A percentile compares a stretch with the other conserved stretches of the same genome.
phyloP scores from a whole-genome alignment of 2,888 invertebrate genomes.

The Dryococelus australis region DNA sequence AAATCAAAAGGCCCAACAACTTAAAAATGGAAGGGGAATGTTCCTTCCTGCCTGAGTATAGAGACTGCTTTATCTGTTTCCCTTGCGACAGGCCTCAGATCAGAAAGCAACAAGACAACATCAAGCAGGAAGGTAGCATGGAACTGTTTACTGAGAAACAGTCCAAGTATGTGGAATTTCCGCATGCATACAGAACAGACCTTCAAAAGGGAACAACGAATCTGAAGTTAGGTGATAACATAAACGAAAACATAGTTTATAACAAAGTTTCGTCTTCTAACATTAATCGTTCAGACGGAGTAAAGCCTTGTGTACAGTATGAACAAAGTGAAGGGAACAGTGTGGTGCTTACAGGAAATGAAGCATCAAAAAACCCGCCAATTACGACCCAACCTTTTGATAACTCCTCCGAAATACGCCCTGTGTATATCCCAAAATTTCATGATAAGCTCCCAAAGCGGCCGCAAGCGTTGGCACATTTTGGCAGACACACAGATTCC shows the following conservation, averaged over 20 bases:
- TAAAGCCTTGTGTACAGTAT: not conserved
- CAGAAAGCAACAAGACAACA: conserved; percentile 28
- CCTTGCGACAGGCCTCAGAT: conserved; percentile 47
- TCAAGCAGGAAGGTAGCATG: conserved; percentile 38
- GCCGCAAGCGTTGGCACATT: not conserved
- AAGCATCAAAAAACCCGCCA: not conserved
- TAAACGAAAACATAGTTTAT: no score
- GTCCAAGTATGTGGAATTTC: conserved; percentile 26
- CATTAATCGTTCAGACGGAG: not conserved
- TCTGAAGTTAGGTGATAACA: not conserved
- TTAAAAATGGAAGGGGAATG: conserved; percentile 62
- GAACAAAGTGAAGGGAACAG: not conserved
- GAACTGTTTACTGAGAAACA: conserved; percentile 34
- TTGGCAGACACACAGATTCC: not conserved
- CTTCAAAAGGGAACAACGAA: not conserved
- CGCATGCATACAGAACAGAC: not conserved
- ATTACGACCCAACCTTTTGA: not conserved
- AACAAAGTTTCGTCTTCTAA: no score
- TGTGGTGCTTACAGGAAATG: not conserved
- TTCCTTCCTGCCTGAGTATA: conserved; percentile 58
- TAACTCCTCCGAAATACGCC: not conserved
- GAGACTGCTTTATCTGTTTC: conserved; percentile 58
- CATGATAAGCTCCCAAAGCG: no score
- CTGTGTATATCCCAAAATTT: not conserved
- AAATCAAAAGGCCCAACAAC: conserved; percentile 58